Conservation (phyloP, 1,140 invertebrate genomes). For the Hylaeus volcanicus region DNA sequence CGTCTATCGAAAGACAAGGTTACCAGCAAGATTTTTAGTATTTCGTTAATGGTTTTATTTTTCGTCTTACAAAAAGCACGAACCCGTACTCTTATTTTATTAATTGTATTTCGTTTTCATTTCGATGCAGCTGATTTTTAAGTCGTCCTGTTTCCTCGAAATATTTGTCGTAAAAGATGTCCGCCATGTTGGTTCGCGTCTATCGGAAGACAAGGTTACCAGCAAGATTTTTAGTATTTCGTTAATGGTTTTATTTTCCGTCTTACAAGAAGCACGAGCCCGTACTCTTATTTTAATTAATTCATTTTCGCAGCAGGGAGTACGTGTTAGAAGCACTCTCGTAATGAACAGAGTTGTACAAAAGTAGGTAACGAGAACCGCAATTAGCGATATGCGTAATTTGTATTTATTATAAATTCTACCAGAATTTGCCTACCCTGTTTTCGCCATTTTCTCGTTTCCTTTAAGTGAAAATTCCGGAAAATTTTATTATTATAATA, state of each 20-base stretch:
- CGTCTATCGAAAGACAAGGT: too few species aligned
- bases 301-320: conserved; percentile 5
- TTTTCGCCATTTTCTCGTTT: too few species aligned
- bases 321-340: neutral
- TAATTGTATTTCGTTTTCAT: neutral
- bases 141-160: too few species aligned
- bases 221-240: too few species aligned
- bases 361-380: conserved; percentile 19
- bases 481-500: too few species aligned
- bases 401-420: neutral
- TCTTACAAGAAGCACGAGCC: neutral
- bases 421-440: too few species aligned
- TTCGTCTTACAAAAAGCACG: neutral
- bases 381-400: conserved; percentile 16
- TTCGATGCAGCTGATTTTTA: too few species aligned
- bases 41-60: neutral
- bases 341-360: neutral
- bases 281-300: conserved; percentile 15
- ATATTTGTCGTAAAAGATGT: neutral
- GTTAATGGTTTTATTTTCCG: neutral
- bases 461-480: too few species aligned
- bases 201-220: too few species aligned
- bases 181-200: too few species aligned
- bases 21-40: too few species aligned
- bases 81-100: neutral